Evolutionary conservation across 2,797 vertebrate genomes (phyloP), one percentile per base, ranked within the genome.

Genomic region (Phataginus tetradactyla): DNA sequence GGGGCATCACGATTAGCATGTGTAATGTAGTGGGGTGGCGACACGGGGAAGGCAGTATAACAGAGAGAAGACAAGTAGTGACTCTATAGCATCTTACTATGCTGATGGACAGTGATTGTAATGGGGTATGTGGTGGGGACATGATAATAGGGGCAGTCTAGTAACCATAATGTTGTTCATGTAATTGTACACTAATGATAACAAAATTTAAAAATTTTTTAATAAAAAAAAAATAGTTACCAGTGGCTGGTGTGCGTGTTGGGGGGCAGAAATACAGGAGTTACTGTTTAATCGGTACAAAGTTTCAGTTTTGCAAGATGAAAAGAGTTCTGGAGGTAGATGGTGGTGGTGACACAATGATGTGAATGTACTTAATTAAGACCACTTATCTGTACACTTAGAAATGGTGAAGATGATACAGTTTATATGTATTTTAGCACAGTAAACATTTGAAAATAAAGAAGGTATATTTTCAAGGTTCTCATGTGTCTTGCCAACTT

Each of bases 361-460:
- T 21, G 10, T 68, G 7, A 87, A 86, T 29, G 27, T 23, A 39
- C 27, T 39, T 86, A 74, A 7, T 39, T 51, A 57, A 32, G 59
- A 25, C 15, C 39, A 66, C 15, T n/a, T 75, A 66, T 45, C 15
- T 49, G 15, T 66, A 37, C 34, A 39, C 15, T 71, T 63, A 72
- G 39, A 86, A 61, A 27, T 42, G 1, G 15, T 72, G 72, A 61
- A 72, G 29, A 51, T 74, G 37, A 9, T 39, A 59, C 59, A 32
- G 21, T 66, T 39, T 39, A 7, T 69, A 15, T 64, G 21, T 55
- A 81, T 34, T 66, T 66, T 45, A 49, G 59, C 39, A 59, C 25
- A 45, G 57, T 93, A 53, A 55, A 37, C 61, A 74, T 20, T 20
- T 63, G 27, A 39, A 80, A 86, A 37, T 45, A 86, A 83, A 71